These are phyloP conservation scores for cattle (Bos taurus) DNA, from an alignment of 2,113 vertebrate genomes.

Conservation along the genomic window ARS-UCD2.0 NC_037334.1:11091001-11091500, in stretches of 20 bases:
- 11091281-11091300: neutral
- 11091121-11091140: neutral
- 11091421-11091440: neutral
- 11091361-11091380: neutral
- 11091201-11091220: neutral
- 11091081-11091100: neutral
- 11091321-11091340: neutral
- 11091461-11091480: neutral
- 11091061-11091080: neutral
- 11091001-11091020: neutral
- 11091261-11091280: neutral
- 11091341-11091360: neutral
- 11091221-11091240: neutral
- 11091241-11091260: neutral
- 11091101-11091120: neutral
- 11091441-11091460: neutral
- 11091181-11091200: neutral
- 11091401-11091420: neutral
- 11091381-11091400: neutral
- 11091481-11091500: neutral
- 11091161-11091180: neutral
- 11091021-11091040: neutral
- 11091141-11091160: neutral
- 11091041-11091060: neutral
- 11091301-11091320: rapidly evolving